A percentile compares a stretch with the other conserved stretches of the same genome.
Evolutionary conservation across 2,113 vertebrate species (phyloP).

Genomic region (Alexandromys fortis): DNA sequence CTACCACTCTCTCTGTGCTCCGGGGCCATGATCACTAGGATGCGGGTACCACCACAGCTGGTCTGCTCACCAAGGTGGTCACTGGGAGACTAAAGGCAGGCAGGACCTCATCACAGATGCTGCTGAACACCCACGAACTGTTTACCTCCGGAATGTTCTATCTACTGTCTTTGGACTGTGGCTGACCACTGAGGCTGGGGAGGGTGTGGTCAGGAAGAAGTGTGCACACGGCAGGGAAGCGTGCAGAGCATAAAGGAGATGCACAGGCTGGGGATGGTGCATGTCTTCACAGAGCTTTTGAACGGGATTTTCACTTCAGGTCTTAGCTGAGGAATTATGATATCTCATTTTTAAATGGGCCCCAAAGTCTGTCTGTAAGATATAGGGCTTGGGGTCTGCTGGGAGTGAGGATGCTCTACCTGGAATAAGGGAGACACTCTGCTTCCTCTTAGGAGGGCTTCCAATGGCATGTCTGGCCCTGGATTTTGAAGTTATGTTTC

Average conservation of each 20-base stretch:
- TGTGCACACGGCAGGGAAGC: background rate
- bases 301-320: background rate
- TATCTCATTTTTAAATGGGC: background rate
- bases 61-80: background rate
- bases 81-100: background rate
- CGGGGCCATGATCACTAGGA: background rate
- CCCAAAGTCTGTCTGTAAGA: background rate
- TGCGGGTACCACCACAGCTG: accelerated
- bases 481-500: no score
- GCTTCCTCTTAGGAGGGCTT: background rate
- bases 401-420: background rate
- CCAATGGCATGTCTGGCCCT: background rate
- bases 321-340: background rate
- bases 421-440: background rate
- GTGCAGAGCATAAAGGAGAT: background rate
- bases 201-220: background rate
- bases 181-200: background rate
- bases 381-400: background rate
- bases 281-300: background rate
- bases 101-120: background rate
- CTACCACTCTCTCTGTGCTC: background rate
- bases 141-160: background rate
- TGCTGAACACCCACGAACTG: background rate
- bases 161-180: background rate
- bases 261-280: background rate